phyloP scores from a whole-genome alignment of 2,113 vertebrate species.

The Mormoops blainvillei region DNA sequence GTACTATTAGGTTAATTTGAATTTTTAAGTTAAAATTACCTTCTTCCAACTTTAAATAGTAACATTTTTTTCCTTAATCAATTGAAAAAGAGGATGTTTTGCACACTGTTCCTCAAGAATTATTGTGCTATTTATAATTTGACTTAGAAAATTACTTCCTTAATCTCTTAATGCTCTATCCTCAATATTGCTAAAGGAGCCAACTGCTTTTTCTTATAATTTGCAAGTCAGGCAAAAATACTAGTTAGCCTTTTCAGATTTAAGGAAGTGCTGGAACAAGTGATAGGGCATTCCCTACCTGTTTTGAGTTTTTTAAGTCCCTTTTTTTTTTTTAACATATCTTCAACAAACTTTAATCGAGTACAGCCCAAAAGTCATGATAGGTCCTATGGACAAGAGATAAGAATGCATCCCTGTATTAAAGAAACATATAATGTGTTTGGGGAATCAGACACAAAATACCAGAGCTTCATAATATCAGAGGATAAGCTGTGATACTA shows the following conservation, averaged over 20 bases:
- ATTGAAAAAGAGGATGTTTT: background rate
- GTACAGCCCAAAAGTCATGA: background rate
- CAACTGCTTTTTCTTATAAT: background rate
- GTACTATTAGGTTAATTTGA: constrained; percentile 3
- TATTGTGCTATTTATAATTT: background rate
- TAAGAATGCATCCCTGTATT: background rate
- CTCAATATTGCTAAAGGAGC: background rate
- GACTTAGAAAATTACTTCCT: background rate
- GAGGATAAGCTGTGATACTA: background rate
- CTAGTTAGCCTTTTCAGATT: background rate
- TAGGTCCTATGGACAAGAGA: background rate
- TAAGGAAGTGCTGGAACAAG: background rate
- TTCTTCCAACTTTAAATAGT: background rate
- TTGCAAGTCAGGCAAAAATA: background rate
- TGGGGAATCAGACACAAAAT: background rate
- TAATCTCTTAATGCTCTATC: background rate
- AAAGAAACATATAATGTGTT: background rate
- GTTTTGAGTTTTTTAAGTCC: background rate
- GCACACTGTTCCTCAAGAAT: background rate
- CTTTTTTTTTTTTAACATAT: background rate
- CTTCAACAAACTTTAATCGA: background rate
- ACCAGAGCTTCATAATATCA: background rate
- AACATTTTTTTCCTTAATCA: background rate
- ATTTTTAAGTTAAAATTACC: constrained; percentile 32
- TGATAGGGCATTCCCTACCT: background rate